These are phyloP conservation scores for Vireo altiloquus DNA, from an alignment of 2,113 vertebrate species.

Conservation along the genomic window DNA sequence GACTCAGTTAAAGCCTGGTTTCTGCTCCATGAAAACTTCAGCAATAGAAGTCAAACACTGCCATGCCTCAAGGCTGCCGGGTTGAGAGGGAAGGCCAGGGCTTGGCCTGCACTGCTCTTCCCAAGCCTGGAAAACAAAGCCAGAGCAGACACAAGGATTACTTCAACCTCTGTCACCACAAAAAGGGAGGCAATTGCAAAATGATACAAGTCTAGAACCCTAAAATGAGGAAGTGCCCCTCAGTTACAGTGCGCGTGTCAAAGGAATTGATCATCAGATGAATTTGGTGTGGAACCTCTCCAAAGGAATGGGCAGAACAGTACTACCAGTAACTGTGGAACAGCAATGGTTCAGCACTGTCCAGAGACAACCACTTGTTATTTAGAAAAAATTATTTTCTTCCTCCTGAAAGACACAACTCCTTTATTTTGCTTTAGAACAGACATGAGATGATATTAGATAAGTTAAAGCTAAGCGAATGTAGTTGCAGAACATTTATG, in stretches of 20 bases:
- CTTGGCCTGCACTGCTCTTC: not conserved
- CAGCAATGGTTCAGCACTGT: not conserved
- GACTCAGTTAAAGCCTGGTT: not conserved
- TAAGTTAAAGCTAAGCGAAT: not conserved
- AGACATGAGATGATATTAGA: not conserved
- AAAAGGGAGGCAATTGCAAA: not conserved
- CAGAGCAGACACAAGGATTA: not conserved
- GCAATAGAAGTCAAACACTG: rapidly evolving
- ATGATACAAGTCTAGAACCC: not conserved
- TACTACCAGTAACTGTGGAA: not conserved
- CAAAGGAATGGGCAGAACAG: not conserved
- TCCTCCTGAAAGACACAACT: not conserved
- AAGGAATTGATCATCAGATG: not conserved
- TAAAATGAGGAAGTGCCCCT: not conserved
- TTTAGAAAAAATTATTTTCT: not conserved
- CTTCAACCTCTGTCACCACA: not conserved
- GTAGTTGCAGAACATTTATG: not conserved
- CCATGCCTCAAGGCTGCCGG: rapidly evolving
- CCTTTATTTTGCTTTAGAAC: not conserved
- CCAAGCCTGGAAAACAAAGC: not conserved
- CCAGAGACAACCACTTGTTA: not conserved
- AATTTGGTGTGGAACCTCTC: not conserved
- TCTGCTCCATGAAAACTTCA: not conserved
- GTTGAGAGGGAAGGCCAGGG: rapidly evolving
- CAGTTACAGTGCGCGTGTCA: not conserved